phyloP scores from a whole-genome alignment of 1,140 invertebrate genomes.

The Cepaea nemoralis region DNA sequence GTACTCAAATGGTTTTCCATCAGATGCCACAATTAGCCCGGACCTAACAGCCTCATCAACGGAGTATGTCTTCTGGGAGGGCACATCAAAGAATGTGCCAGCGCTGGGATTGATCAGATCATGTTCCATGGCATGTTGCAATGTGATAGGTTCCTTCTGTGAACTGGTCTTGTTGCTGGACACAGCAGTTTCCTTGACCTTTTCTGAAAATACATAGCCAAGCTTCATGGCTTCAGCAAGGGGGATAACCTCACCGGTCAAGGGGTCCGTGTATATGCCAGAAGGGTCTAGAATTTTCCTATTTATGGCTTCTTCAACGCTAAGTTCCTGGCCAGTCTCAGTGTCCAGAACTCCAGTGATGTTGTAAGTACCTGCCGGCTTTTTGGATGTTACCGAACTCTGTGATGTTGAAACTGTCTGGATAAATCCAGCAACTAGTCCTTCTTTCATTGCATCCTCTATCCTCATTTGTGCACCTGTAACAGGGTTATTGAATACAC shows the following conservation, averaged over 20 bases:
- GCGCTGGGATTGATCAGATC: slow-evolving; percentile 83
- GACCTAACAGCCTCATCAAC: slow-evolving; percentile 81
- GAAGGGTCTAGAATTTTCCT: slow-evolving; percentile 67
- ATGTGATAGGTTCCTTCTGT: slow-evolving; percentile 51
- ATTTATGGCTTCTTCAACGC: slow-evolving; percentile 65
- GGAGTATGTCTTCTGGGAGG: slow-evolving; percentile 80
- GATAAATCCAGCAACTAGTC: slow-evolving; percentile 79
- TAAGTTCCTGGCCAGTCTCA: slow-evolving; percentile 73
- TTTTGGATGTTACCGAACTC: slow-evolving; percentile 52
- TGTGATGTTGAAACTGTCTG: slow-evolving; percentile 66
- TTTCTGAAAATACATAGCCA: slow-evolving; percentile 83
- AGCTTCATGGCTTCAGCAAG: slow-evolving; percentile 83
- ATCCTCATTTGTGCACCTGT: slow-evolving; percentile 74
- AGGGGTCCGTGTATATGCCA: slow-evolving; percentile 79
- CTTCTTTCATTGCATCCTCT: slow-evolving; percentile 85
- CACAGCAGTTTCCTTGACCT: slow-evolving; percentile 78
- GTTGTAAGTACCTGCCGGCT: slow-evolving; percentile 55
- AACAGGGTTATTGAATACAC: slow-evolving; percentile 75
- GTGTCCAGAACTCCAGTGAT: slow-evolving; percentile 86
- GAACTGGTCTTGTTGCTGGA: no score
- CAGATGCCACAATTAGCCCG: slow-evolving; percentile 83
- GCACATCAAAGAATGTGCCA: slow-evolving; percentile 84
- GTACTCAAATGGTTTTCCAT: slow-evolving; percentile 73
- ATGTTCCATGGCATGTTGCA: slow-evolving; percentile 84
- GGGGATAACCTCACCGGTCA: slow-evolving; percentile 81